Conservation (phyloP, 2,797 vertebrate species). For the Pachyuromys duprasi region DNA sequence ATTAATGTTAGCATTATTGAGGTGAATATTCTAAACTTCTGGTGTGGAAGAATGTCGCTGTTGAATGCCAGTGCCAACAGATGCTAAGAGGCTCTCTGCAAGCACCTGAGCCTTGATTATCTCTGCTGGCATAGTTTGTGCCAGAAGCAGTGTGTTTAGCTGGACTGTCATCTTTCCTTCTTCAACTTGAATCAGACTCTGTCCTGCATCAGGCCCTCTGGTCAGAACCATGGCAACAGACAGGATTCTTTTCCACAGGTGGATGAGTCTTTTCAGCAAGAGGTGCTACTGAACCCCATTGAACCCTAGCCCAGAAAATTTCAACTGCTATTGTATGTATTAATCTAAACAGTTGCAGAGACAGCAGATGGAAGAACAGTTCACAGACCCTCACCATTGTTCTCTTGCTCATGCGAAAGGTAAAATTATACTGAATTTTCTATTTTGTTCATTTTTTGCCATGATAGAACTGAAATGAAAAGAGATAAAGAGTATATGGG, state of each 20-base stretch:
- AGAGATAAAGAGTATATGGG: slow-evolving; percentile 58
- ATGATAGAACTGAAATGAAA: slow-evolving; percentile 55
- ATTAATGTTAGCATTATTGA: background rate
- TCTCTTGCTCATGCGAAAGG: slow-evolving; percentile 55
- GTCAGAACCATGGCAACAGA: slow-evolving; percentile 64
- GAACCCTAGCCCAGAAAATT: slow-evolving; percentile 67
- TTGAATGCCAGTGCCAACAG: slow-evolving; percentile 69
- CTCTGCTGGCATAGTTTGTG: slow-evolving; percentile 72
- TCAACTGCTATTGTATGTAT: slow-evolving; percentile 77
- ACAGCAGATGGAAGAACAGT: slow-evolving; percentile 69
- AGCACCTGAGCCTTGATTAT: slow-evolving; percentile 79
- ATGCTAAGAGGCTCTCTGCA: slow-evolving; percentile 75
- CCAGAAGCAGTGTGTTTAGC: slow-evolving; percentile 64
- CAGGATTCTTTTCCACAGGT: slow-evolving; percentile 74
- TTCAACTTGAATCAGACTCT: slow-evolving; percentile 67
- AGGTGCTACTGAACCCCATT: slow-evolving; percentile 57
- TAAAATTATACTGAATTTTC: slow-evolving; percentile 74
- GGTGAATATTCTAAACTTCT: slow-evolving; percentile 52
- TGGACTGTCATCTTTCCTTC: slow-evolving; percentile 68
- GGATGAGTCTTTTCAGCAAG: slow-evolving; percentile 63
- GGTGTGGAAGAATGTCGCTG: slow-evolving; percentile 31
- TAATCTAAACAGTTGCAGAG: slow-evolving; percentile 79
- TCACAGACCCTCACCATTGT: slow-evolving; percentile 71
- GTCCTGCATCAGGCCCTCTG: slow-evolving; percentile 63
- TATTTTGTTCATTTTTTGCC: slow-evolving; percentile 70